Evolutionary conservation across 2,888 invertebrate species (phyloP).

Genomic region (Himalopsyche tibetana): DNA sequence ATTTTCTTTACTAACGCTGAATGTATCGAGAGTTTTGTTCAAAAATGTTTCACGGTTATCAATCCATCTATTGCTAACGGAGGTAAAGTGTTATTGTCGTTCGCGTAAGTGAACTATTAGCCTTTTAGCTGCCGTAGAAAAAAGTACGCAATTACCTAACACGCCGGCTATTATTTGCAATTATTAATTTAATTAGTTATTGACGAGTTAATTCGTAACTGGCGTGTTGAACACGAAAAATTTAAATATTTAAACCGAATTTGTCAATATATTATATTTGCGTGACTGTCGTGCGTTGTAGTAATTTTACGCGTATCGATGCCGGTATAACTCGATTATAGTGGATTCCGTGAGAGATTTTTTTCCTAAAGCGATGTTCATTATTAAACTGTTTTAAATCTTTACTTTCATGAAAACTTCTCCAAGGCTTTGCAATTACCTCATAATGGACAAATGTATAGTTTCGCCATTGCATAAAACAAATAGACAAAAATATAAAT

Average conservation of each 20-base stretch:
- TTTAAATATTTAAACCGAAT: no score
- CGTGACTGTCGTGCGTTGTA: no score
- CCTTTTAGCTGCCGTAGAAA: no score
- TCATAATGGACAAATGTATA: conserved; percentile 42
- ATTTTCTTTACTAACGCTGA: conserved; percentile 11
- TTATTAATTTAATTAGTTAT: no score
- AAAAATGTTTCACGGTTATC: conserved; percentile 25
- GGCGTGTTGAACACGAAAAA: no score
- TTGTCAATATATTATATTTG: no score
- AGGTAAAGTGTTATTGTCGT: no score
- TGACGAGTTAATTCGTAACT: no score
- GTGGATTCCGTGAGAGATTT: conserved; percentile 4
- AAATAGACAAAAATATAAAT: conserved; percentile 32
- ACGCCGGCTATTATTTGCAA: no score
- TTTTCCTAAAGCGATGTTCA: background rate
- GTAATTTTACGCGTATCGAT: no score
- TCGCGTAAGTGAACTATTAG: no score
- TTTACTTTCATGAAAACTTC: background rate
- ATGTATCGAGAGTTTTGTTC: background rate
- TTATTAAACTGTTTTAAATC: conserved; percentile 7
- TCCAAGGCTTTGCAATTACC: conserved; percentile 27
- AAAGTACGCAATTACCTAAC: no score
- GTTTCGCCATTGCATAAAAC: conserved; percentile 40
- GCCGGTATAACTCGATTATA: background rate
- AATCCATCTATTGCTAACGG: background rate